Evolutionary conservation across 2,113 vertebrate species (phyloP), one percentile per base, ranked within the genome.

Genomic region (Todiramphus saurophagus): DNA sequence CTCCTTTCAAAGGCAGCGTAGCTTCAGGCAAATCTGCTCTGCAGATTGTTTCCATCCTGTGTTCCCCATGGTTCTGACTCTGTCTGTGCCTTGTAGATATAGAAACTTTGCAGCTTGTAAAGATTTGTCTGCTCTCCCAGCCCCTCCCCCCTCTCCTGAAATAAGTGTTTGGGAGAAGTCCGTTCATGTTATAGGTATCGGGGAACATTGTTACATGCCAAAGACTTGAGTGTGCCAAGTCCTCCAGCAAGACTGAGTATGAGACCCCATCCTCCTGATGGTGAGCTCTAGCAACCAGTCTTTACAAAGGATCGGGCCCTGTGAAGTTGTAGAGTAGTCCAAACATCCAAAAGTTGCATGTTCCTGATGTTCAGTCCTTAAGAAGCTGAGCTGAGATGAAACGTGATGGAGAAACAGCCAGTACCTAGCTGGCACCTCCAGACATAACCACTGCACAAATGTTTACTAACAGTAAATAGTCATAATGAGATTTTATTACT

Each of bases 41-140:
- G 85, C 94, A 93, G 90, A 92, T 93, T 96, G 91, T 46, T 93
- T 87, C 95, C 94, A 89, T 50, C 91, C 91, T 79, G 27, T 46
- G 74, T 39, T 96, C 95, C 87, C 95, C 81, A 94, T 2, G 77
- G 94, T 56, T 96, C 89, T 93, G 94, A 6, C 96, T 94, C 94
- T 91, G 89, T 84, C 88, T 96, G 95, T 93, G 81, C 64, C 76
- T 84, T 95, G 93, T 87, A 96, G 95, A 96, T 96, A 96, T 1
- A 87, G 74, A 70, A 92, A 91, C 91, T 95, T 91, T 93, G 94
- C 94, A 94, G 93, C 94, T 94, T 91, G 89, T 94, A 95, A 94
- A 94, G 92, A 85, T 91, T 66, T 89, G 80, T 83, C 56, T 93
- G 86, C 37, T 96, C 44, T 69, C 31, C 66, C 70, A 31, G 25